These are phyloP conservation scores for Parascotia fuliginaria DNA, from an alignment of 2,888 invertebrate species.

Conservation along the genomic window DNA sequence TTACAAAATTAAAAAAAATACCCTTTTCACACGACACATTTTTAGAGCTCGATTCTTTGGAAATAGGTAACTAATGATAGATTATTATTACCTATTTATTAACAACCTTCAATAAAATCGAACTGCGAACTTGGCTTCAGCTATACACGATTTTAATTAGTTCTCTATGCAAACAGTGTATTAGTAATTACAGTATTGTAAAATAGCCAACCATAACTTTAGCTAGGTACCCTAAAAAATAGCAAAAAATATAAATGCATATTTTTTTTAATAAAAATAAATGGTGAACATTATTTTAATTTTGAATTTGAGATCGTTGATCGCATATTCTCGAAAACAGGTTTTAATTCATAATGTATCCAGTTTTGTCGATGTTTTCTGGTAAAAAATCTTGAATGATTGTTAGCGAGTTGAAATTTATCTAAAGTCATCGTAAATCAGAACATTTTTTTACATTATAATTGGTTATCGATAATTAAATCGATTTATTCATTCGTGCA, in stretches of 20 bases:
- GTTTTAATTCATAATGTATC: conserved; percentile 23
- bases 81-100: no score
- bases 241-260: neutral
- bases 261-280: conserved; percentile 3
- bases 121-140: no score
- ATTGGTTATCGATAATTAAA: conserved; percentile 26
- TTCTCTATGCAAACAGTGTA: no score
- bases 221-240: neutral
- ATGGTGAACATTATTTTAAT: conserved; percentile 9
- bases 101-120: no score
- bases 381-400: conserved; percentile 36
- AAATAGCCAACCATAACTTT: neutral
- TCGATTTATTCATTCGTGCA: conserved; percentile 3
- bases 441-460: conserved; percentile 17
- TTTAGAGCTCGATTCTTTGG: no score
- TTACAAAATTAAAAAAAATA: no score
- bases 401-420: conserved; percentile 26
- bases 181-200: no score
- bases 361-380: conserved; percentile 16
- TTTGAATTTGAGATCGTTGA: conserved; percentile 17
- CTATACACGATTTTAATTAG: no score
- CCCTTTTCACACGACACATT: no score
- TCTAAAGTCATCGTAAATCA: conserved; percentile 24
- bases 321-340: conserved; percentile 31
- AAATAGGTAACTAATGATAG: no score